Evolutionary conservation across 30 jellyfish, hydroid and myxozoan species (phyloP), one percentile per base, ranked within the genome.

Genomic region (Pelagia noctiluca): DNA sequence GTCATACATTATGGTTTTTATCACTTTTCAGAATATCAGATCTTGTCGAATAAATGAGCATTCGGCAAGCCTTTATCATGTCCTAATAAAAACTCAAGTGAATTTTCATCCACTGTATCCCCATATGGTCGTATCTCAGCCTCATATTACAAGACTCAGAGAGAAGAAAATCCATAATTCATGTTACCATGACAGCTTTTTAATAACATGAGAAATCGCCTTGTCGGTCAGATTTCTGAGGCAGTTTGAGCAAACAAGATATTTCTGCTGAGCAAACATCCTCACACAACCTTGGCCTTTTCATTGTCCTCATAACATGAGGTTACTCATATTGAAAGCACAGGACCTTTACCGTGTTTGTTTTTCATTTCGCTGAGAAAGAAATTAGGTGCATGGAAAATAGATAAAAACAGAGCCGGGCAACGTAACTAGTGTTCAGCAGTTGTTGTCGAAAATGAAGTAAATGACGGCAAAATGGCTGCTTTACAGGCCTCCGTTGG

Each of bases 241-340:
- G 86, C 71, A 66, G 82, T 67, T 75, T 82, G 61, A n/a, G 92
- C 92, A 82, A 82, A 82, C 92, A 82, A 82, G 80, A 69, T 68
- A 82, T 69, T 82, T 82, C 76, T 71, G 86, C 86, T 68, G 83
- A 70, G 75, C 75, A 82, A 82, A 82, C 66, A 82, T 54, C 68
- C 82, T 73, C 75, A 60, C 92, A 85, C 86, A 85, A 82, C 80
- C 70, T 82, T 82, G 86, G 92, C 92, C 92, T 82, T 68, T 69
- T 73, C 92, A 82, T 82, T 82, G 86, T 82, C 70, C 19, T 31
- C 70, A 53, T 22, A 63, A 38, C 92, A 70, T 82, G 86, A 82
- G 92, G 92, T 82, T 82, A 82, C 70, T 68, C 92, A 71, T 82
- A 69, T 71, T 66, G 92, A 34, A 60, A 60, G 76, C 67, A 46